Evolutionary conservation across 2,113 vertebrate genomes (phyloP), one percentile per base, ranked within the genome.

Genomic region (Acrocephalus kingi): DNA sequence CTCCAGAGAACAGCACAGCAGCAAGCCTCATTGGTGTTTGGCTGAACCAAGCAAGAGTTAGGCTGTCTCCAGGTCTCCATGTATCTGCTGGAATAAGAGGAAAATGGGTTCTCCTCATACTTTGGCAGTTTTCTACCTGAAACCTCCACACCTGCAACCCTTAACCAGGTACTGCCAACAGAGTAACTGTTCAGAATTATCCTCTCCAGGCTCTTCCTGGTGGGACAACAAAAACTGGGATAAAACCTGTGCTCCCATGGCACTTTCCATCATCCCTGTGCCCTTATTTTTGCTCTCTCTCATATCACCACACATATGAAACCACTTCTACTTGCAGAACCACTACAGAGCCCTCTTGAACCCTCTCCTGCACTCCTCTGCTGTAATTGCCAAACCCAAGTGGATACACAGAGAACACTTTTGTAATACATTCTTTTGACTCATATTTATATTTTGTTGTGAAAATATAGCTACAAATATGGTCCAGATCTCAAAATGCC

Each of bases 21-120:
- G 49, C 20, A 33, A 86, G 25, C 9, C 51, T 43, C 8, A 1
- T 3, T 0, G 0, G 31, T 7, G 30, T 56, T 19, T 14, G 39
- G 20, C 25, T 37, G 49, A 39, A 76, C 51, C 30, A 54, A 80
- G 51, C 1, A 22, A 30, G 11, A 56, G 5, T 39, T 27, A 15
- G 45, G 11, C 13, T 8, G 5, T 37, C 43, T 68, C 49, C 23
- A 55, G 17, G 30, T 59, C 52, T 77, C 55, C 20, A 23, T 7
- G 39, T 23, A 11, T 19, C 56, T n/a, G 23, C 64, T 66, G 33
- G 51, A 77, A 1, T 17, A 41, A 58, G 22, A 72, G 9, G 25
- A 59, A 87, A 19, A 28, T 33, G 25, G 18, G 3, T 37, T 89
- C 19, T 76, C 28, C 33, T 59, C 28, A 30, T 2, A 21, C 30